phyloP scores from a whole-genome alignment of 2,113 vertebrate species.

The Stegostoma tigrinum region DNA sequence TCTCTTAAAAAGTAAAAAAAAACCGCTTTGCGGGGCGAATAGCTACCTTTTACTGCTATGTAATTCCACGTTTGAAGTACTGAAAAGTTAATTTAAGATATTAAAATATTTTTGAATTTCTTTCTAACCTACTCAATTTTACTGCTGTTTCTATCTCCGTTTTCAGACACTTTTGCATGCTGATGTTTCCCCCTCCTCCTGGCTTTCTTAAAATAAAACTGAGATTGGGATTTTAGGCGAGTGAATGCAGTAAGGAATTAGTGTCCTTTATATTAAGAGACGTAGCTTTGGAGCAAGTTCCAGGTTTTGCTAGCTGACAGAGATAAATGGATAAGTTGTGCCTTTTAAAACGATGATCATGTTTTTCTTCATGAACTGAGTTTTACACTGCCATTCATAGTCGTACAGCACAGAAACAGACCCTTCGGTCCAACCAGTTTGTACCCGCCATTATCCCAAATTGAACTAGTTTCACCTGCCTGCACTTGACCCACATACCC shows the following conservation, averaged over 20 bases:
- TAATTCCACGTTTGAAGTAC: background rate
- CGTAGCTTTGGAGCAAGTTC: background rate
- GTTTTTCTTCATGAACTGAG: background rate
- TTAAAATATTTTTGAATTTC: background rate
- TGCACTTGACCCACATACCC: too few species aligned
- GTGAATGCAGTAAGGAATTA: background rate
- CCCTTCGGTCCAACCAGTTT: too few species aligned
- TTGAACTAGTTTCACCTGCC: too few species aligned
- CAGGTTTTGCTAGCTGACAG: background rate
- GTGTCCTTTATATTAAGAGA: background rate
- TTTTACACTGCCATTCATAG: background rate
- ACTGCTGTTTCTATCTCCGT: too few species aligned
- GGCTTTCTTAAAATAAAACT: background rate
- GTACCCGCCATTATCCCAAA: too few species aligned
- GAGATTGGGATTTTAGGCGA: background rate
- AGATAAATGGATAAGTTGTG: background rate
- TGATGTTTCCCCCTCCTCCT: background rate
- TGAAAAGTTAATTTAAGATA: background rate
- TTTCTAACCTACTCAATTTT: background rate
- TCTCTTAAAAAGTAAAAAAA: background rate
- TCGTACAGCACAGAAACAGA: too few species aligned
- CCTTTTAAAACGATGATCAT: background rate
- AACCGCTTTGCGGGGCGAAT: background rate
- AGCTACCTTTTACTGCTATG: background rate
- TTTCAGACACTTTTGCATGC: background rate